A percentile compares a stretch with the other conserved stretches of the same genome.
Conservation (phyloP, 2,888 invertebrate species). For the Cataglyphis altisquamis region DNA sequence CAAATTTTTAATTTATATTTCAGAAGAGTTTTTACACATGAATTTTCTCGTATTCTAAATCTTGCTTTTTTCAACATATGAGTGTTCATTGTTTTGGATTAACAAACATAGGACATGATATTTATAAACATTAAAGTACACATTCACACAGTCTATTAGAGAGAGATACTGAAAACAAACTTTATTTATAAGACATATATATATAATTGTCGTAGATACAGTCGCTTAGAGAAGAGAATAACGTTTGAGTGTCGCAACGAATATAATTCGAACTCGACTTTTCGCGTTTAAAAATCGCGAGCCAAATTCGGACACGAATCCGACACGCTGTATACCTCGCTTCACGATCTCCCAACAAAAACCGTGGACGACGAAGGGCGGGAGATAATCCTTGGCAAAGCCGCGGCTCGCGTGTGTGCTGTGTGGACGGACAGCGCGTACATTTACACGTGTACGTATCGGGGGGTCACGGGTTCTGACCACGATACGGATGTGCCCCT, state of each 20-base stretch:
- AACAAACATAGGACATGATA: not conserved
- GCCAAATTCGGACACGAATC: slow-evolving; percentile 27
- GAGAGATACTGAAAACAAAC: not conserved
- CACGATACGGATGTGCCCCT: slow-evolving; percentile 87
- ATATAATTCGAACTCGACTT: not conserved
- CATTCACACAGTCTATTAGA: not conserved
- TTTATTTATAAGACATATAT: not conserved
- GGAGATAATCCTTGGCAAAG: slow-evolving; percentile 84
- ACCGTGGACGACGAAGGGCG: slow-evolving; percentile 62
- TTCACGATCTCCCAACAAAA: slow-evolving; percentile 47
- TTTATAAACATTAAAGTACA: not conserved
- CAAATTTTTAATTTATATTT: not conserved
- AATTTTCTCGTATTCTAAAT: not conserved
- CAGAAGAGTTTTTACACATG: not conserved
- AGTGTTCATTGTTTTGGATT: not conserved
- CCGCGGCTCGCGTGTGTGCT: slow-evolving; percentile 75
- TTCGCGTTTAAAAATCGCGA: slow-evolving; percentile 28
- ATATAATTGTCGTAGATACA: not conserved
- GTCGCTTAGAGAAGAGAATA: slow-evolving; percentile 20
- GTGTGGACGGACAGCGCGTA: slow-evolving; percentile 71
- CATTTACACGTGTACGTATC: slow-evolving; percentile 68
- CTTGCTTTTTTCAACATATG: not conserved
- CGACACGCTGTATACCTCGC: slow-evolving; percentile 22
- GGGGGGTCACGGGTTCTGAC: slow-evolving; percentile 86
- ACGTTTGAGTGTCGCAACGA: not conserved